These are phyloP conservation scores for Drosophila fuyamai DNA, from an alignment of 1,140 invertebrate species.

Conservation along the genomic window DNA sequence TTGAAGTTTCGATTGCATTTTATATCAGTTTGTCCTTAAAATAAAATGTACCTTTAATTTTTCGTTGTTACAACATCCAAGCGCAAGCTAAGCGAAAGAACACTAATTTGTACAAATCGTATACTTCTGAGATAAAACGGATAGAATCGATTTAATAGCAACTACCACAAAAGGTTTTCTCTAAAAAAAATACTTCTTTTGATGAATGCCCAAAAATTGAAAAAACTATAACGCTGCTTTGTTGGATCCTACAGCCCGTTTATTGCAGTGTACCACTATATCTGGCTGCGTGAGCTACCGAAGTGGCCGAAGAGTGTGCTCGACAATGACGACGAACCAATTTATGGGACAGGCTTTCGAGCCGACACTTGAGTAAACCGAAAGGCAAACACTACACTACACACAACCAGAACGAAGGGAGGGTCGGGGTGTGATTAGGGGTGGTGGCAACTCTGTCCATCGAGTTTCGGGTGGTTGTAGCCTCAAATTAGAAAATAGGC, in stretches of 20 bases:
- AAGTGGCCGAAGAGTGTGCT: slow-evolving; percentile 65
- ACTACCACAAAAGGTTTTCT: no score
- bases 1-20: no score
- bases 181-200: no score
- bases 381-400: slow-evolving; percentile 58
- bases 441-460: slow-evolving; percentile 3
- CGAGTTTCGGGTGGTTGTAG: slow-evolving; percentile 20
- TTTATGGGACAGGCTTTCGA: slow-evolving; percentile 63
- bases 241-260: neutral
- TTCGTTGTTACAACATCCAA: no score
- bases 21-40: no score
- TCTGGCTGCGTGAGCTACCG: slow-evolving; percentile 50
- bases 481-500: slow-evolving; percentile 73
- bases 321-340: slow-evolving; percentile 74
- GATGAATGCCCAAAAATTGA: no score
- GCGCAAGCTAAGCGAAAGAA: no score
- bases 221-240: no score
- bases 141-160: no score
- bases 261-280: slow-evolving; percentile 7
- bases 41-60: no score
- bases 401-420: slow-evolving; percentile 19
- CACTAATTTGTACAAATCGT: no score
- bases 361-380: slow-evolving; percentile 51
- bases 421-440: slow-evolving; percentile 11
- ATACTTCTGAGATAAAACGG: no score